phyloP scores from a whole-genome alignment of 2,888 invertebrate genomes.

The Sepiola atlantica region DNA sequence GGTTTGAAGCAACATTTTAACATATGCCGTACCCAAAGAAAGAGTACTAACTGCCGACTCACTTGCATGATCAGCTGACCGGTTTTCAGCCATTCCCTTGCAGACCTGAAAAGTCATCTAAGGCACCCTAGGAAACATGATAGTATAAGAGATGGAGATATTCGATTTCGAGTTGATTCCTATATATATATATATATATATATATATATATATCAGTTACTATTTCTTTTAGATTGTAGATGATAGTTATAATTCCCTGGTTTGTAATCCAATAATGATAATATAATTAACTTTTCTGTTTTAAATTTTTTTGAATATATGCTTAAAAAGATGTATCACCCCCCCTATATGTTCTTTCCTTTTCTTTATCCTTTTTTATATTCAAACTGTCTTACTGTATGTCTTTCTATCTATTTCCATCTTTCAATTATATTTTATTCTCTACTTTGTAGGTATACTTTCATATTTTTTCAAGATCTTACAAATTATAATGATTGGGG shows the following conservation, averaged over 20 bases:
- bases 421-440: background rate
- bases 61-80: too few species aligned
- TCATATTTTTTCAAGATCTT: background rate
- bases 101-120: too few species aligned
- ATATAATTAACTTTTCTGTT: background rate
- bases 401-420: background rate
- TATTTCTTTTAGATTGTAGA: background rate
- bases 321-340: background rate
- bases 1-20: too few species aligned
- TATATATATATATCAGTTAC: background rate
- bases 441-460: background rate
- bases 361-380: background rate
- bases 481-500: background rate
- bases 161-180: too few species aligned
- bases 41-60: too few species aligned
- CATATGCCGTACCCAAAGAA: too few species aligned
- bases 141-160: too few species aligned
- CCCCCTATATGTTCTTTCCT: background rate
- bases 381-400: background rate
- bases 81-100: too few species aligned
- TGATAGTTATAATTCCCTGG: background rate
- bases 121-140: too few species aligned
- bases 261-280: background rate
- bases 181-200: too few species aligned
- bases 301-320: background rate